A percentile compares a stretch with the other conserved stretches of the same genome.
These are phyloP conservation scores for Zaprionus africanus DNA, from an alignment of 1,140 invertebrate species.

Conservation along the genomic window DNA sequence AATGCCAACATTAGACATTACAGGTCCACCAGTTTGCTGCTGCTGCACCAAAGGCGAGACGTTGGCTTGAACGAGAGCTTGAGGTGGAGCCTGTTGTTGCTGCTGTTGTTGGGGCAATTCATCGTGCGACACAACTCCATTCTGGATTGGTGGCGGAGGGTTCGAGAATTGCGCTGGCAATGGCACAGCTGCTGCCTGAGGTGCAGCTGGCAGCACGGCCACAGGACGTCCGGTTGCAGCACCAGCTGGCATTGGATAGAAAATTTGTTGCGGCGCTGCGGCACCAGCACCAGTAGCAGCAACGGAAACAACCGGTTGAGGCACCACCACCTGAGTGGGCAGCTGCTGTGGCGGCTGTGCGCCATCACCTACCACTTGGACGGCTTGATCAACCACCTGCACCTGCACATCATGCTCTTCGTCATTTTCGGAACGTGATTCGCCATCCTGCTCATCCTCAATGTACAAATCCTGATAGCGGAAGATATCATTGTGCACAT, in stretches of 20 bases:
- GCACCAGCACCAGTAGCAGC: conserved; percentile 37
- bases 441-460: conserved; percentile 86
- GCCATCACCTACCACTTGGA: conserved; percentile 59
- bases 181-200: conserved; percentile 75
- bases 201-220: conserved; percentile 66
- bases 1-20: conserved; percentile 54
- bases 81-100: conserved; percentile 53
- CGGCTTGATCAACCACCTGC: conserved; percentile 61
- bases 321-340: conserved; percentile 62
- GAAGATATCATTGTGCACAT: conserved; percentile 99
- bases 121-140: conserved; percentile 80
- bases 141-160: conserved; percentile 75
- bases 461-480: conserved; percentile 92
- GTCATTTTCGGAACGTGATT: conserved; percentile 88
- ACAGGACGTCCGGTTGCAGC: conserved; percentile 70
- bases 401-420: conserved; percentile 83
- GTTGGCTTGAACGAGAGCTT: conserved; percentile 66
- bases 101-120: conserved; percentile 52
- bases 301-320: conserved; percentile 65
- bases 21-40: conserved; percentile 53
- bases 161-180: conserved; percentile 79
- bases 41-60: conserved; percentile 67
- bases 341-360: conserved; percentile 60
- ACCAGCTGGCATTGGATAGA: conserved; percentile 80
- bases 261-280: conserved; percentile 64